These are phyloP conservation scores for Vannuccia rotundouncinata DNA, from an alignment of 2,888 invertebrate species.

Conservation along the genomic window DNA sequence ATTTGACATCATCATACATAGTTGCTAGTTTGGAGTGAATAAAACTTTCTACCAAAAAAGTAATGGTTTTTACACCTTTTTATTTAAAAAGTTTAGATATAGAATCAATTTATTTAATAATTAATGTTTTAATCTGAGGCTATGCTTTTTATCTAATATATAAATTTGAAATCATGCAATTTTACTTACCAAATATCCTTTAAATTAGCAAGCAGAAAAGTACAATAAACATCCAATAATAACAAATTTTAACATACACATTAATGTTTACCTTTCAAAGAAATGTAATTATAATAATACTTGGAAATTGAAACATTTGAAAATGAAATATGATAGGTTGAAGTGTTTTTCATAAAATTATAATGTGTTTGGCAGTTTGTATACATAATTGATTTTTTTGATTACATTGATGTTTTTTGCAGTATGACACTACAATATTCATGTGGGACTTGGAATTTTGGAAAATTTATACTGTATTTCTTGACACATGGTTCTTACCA, in stretches of 20 bases:
- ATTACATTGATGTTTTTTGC: no score
- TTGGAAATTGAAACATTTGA: not conserved
- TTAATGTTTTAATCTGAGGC: no score
- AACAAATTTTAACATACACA: not conserved
- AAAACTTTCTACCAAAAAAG: no score
- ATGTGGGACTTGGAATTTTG: no score
- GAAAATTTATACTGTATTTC: no score
- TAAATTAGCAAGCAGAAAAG: not conserved
- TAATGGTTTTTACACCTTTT: not conserved
- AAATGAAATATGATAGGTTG: not conserved
- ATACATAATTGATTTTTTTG: not conserved
- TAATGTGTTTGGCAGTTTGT: not conserved
- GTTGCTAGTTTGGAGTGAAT: no score
- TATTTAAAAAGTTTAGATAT: not conserved
- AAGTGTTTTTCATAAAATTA: not conserved
- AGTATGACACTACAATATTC: no score
- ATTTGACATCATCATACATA: no score
- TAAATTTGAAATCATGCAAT: not conserved
- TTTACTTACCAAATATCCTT: not conserved
- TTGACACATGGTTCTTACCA: no score
- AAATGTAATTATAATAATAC: not conserved
- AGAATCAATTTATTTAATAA: not conserved
- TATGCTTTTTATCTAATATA: not conserved
- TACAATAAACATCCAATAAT: not conserved
- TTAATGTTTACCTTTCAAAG: not conserved